Evolutionary conservation across 2,888 invertebrate species (phyloP).

Genomic region (Dynastes hyllus): DNA sequence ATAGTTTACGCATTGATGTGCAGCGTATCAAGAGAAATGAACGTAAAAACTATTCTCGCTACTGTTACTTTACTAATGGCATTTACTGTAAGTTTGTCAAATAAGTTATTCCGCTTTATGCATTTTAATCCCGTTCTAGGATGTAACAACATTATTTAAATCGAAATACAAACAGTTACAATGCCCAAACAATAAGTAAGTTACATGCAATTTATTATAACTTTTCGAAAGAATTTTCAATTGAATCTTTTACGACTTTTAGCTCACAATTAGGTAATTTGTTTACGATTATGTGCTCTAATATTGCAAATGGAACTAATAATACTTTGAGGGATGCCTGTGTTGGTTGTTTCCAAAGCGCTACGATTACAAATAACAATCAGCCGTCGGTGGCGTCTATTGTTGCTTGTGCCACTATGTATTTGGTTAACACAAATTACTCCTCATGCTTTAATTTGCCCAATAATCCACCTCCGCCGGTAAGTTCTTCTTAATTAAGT

Average conservation of each 20-base stretch:
- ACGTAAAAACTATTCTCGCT: neutral
- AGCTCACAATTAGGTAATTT: slow-evolving; percentile 72
- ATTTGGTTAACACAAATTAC: slow-evolving; percentile 74
- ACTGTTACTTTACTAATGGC: slow-evolving; percentile 8
- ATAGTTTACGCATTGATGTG: slow-evolving; percentile 1
- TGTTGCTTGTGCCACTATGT: slow-evolving; percentile 74
- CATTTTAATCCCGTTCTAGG: slow-evolving; percentile 7
- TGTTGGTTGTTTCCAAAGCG: slow-evolving; percentile 75
- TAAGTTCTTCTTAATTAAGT: neutral
- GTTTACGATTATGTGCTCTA: slow-evolving; percentile 77
- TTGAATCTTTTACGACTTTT: slow-evolving; percentile 52
- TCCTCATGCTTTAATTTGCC: slow-evolving; percentile 71
- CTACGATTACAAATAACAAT: slow-evolving; percentile 51
- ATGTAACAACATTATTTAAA: slow-evolving; percentile 31
- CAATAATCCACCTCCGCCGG: slow-evolving; percentile 58
- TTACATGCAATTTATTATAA: neutral
- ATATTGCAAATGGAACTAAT: slow-evolving; percentile 77
- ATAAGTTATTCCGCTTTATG: neutral
- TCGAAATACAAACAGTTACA: slow-evolving; percentile 19
- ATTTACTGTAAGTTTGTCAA: slow-evolving; percentile 37
- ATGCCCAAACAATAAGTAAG: slow-evolving; percentile 34
- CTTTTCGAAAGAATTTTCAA: neutral
- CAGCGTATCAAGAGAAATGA: slow-evolving; percentile 9
- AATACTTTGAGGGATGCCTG: slow-evolving; percentile 76
- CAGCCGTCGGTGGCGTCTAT: slow-evolving; percentile 74